Base-by-base conservation (phyloP, 92 coral and sea anemone species). In the Hydrozoanthus gracilis region DNA sequence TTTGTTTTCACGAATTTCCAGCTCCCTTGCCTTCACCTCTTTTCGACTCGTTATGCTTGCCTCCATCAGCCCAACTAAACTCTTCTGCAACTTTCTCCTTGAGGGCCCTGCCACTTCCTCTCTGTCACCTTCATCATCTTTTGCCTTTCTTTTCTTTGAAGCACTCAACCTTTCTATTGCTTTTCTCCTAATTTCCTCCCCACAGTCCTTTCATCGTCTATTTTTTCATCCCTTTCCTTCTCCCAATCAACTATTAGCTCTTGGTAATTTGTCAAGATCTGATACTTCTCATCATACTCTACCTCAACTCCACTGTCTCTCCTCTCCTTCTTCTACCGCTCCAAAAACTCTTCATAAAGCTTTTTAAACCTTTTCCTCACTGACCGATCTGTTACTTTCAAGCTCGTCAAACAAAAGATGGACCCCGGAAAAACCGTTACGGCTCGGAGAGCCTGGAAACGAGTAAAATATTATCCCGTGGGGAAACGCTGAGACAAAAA, bases 271-370 rank as follows among this genome's bases (percentile, higher is more conserved):
- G 86, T 89, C 75, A 89, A 58, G 12, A 73, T 86, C 70, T 86
- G 77, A 48, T 71, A 39, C 56, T 70, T 89, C 51, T 89, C 90
- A 62, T 86, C 89, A 71, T 51, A 89, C 51, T 85, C 82, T 55
- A 78, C 83, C 65, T 86, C 92, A 17, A 86, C 89, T 55, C 92
- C 82, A 79, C 89, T 85, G 51, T 78, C 87, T 61, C 67, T 61
- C 75, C 86, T 84, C 86, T 84, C 78, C 73, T 86, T 79, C 54
- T 80, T 69, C 56, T 89, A 86, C 54, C 82, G 71, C 74, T 78
- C 73, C 51, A 71, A 44, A 71, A 89, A 89, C 51, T 76, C 80
- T 51, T 77, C 86, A 17, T 84, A 60, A 39, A 89, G 76, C 82
- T 89, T 89, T 51, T 56, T 55, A 71, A 89, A 86, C 69, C 89